These are phyloP conservation scores for Gobius niger DNA, from an alignment of 2,113 vertebrate genomes.

Conservation along the genomic window DNA sequence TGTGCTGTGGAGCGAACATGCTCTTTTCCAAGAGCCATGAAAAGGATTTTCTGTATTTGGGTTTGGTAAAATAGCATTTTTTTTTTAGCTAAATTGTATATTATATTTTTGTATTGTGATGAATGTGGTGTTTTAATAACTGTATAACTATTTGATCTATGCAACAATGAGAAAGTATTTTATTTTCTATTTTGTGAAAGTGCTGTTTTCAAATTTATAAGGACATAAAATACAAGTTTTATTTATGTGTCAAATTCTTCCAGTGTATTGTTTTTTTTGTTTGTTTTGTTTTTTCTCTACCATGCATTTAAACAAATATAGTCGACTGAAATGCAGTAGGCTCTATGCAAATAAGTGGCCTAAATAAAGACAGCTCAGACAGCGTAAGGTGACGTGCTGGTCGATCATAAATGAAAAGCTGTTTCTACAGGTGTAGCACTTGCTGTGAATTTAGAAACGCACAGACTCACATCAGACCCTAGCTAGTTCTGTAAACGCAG, in stretches of 20 bases:
- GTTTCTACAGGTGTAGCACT: no score
- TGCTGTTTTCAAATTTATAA: neutral
- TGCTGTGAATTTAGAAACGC: no score
- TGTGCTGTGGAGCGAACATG: neutral
- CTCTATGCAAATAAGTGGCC: no score
- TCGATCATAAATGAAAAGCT: no score
- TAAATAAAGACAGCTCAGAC: no score
- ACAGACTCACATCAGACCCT: no score
- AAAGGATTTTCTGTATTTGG: neutral
- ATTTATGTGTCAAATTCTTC: neutral
- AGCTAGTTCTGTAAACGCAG: no score
- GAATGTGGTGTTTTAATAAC: neutral
- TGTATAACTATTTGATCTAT: neutral
- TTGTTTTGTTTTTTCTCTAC: no score
- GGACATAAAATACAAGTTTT: neutral
- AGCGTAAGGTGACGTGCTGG: no score
- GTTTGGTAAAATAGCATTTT: neutral
- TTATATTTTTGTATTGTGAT: constrained; percentile 9
- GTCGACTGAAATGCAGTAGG: no score
- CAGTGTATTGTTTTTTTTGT: no score
- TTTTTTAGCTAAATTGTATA: neutral
- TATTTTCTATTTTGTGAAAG: neutral
- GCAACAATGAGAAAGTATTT: neutral
- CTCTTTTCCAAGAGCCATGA: neutral
- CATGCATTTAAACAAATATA: no score